These are phyloP conservation scores for Lepisosteus oculatus DNA, from an alignment of 2,113 vertebrate species.

Conservation along the genomic window DNA sequence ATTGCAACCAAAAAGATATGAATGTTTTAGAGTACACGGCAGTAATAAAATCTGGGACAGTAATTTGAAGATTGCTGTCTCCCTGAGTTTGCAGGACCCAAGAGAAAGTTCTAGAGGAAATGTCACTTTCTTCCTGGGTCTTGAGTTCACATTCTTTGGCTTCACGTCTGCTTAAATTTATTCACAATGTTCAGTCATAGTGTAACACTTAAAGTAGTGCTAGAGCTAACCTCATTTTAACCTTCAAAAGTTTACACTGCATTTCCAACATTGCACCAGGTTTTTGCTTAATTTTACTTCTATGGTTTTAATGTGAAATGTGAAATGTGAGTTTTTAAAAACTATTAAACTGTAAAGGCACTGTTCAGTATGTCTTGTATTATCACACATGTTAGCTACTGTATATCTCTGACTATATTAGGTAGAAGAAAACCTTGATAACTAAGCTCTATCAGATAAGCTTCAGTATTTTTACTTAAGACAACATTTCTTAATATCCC, in stretches of 20 bases:
- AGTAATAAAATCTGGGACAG: too few relatives aligned
- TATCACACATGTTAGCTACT: too few relatives aligned
- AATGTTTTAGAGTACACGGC: too few relatives aligned
- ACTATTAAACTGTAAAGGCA: background rate
- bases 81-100: background rate
- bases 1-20: too few relatives aligned
- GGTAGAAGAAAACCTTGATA: too few relatives aligned
- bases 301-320: too few relatives aligned
- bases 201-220: background rate
- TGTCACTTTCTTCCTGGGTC: background rate
- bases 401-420: too few relatives aligned
- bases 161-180: background rate
- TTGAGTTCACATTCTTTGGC: too few relatives aligned
- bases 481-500: too few relatives aligned
- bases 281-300: background rate
- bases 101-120: background rate
- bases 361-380: background rate
- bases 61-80: background rate
- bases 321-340: background rate
- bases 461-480: too few relatives aligned
- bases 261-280: background rate
- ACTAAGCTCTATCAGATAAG: too few relatives aligned
- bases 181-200: background rate
- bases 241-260: background rate
- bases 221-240: background rate